phyloP scores from a whole-genome alignment of 2,797 vertebrate species.

The Tragopan temminckii region DNA sequence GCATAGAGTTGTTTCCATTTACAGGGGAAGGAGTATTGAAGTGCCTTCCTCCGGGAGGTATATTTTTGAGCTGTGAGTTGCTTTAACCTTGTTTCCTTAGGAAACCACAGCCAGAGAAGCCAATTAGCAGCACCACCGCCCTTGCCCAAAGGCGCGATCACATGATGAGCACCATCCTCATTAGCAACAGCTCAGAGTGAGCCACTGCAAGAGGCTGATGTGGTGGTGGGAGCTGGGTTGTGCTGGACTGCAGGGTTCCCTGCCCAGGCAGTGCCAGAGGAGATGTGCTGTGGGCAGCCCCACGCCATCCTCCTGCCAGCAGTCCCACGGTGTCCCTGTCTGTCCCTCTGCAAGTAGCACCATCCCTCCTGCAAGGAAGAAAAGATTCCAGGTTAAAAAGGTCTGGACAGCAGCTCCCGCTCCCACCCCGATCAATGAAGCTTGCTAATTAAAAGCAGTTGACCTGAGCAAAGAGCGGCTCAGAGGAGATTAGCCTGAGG shows the following conservation, averaged over 20 bases:
- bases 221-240: background rate
- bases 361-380: conserved; percentile 10
- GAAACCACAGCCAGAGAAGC: background rate
- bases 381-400: conserved; percentile 62
- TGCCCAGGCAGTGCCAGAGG: conserved; percentile 23
- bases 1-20: background rate
- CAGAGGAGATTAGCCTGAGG: conserved; percentile 47
- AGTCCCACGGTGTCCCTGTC: conserved; percentile 36
- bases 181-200: background rate
- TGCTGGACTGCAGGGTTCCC: background rate
- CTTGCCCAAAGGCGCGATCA: background rate
- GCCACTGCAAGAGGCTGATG: background rate
- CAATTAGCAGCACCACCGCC: background rate
- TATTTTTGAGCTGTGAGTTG: background rate
- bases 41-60: background rate
- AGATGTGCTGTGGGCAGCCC: background rate
- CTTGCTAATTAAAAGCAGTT: conserved; percentile 77
- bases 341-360: conserved; percentile 16
- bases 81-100: background rate
- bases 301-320: conserved; percentile 42
- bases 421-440: conserved; percentile 66
- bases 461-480: conserved; percentile 59
- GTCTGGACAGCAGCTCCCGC: conserved; percentile 50
- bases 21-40: background rate
- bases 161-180: background rate